phyloP scores from a whole-genome alignment of 2,888 invertebrate genomes.

The Dromius quadrimaculatus region DNA sequence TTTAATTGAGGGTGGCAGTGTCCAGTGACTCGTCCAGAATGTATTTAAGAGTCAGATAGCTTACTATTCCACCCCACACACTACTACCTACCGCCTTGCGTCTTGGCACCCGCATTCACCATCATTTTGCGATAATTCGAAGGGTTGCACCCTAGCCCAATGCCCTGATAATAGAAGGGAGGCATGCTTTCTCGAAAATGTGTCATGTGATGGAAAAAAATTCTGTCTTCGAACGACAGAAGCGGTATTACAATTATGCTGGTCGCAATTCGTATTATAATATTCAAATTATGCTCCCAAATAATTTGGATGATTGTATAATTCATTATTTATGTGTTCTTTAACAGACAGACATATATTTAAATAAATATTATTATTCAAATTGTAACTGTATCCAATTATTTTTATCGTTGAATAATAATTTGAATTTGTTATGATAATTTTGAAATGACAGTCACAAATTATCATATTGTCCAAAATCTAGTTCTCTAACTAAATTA shows the following conservation, averaged over 20 bases:
- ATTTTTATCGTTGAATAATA: too few relatives aligned
- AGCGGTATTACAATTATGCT: neutral
- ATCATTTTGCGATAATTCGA: neutral
- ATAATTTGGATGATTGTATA: neutral
- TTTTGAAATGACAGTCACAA: too few relatives aligned
- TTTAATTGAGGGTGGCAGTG: constrained; percentile 40
- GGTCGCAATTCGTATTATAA: neutral
- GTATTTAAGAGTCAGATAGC: constrained; percentile 34
- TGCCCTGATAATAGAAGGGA: constrained; percentile 6
- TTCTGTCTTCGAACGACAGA: neutral
- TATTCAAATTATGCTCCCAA: neutral
- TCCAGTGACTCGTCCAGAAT: constrained; percentile 42
- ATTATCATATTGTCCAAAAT: too few relatives aligned
- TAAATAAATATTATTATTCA: constrained; percentile 1
- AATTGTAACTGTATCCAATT: too few relatives aligned
- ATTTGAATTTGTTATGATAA: too few relatives aligned
- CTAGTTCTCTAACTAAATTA: too few relatives aligned
- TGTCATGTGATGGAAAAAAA: constrained; percentile 29
- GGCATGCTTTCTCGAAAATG: neutral
- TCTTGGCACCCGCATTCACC: neutral
- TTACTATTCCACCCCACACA: constrained; percentile 1
- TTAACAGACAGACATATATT: neutral
- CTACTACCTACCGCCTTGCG: neutral
- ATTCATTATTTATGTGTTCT: neutral
- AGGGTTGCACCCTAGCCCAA: constrained; percentile 22